Conservation (phyloP, 2,888 invertebrate genomes). For the Incurvaria masculella region DNA sequence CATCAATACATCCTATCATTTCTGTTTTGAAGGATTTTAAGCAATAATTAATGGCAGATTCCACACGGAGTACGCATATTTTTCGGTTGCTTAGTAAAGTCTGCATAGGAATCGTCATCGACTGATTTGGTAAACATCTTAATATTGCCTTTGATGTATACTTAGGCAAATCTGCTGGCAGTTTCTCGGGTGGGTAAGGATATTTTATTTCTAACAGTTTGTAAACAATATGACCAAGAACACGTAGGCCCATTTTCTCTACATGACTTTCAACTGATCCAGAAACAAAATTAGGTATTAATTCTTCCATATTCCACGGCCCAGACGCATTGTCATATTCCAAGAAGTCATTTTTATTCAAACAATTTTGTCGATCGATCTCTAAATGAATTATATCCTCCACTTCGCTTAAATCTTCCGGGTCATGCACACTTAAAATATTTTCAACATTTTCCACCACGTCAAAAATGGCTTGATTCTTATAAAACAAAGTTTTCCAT, state of each 20-base stretch:
- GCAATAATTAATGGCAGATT: constrained; percentile 57
- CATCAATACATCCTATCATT: constrained; percentile 45
- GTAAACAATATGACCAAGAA: constrained; percentile 53
- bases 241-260: constrained; percentile 38
- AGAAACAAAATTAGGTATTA: constrained; percentile 38
- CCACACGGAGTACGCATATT: constrained; percentile 42
- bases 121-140: constrained; percentile 40
- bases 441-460: constrained; percentile 38
- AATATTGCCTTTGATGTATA: constrained; percentile 38
- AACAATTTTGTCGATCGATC: constrained; percentile 46
- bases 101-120: constrained; percentile 38
- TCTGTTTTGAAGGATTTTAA: constrained; percentile 52
- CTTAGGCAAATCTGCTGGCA: constrained; percentile 33
- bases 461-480: constrained; percentile 53
- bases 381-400: constrained; percentile 48
- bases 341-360: constrained; percentile 54
- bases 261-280: constrained; percentile 41
- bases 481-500: constrained; percentile 56
- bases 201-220: constrained; percentile 49
- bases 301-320: constrained; percentile 51
- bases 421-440: constrained; percentile 27
- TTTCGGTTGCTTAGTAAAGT: constrained; percentile 33
- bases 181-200: constrained; percentile 32
- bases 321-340: constrained; percentile 52
- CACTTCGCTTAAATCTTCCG: constrained; percentile 29